Base-by-base conservation (phyloP, 2,113 vertebrate genomes). In the Herpailurus yagouaroundi region DNA sequence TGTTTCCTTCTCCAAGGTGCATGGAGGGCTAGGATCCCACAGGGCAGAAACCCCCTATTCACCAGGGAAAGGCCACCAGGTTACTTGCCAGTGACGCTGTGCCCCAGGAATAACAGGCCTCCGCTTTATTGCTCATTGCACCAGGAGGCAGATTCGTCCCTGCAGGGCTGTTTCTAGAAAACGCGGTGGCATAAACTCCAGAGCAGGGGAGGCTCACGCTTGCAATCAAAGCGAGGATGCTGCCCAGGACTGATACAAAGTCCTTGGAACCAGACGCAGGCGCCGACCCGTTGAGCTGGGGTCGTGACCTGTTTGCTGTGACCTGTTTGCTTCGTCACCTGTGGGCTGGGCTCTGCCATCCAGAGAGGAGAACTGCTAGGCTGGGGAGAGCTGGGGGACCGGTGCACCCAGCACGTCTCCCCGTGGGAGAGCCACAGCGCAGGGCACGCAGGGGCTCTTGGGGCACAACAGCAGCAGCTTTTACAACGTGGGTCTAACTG, bases 221-320 rank as follows among this genome's bases (percentile, higher is more conserved):
- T 80, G 36, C 21, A 25, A 64, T 25, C 15, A 64, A 11, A 52
- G 48, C 14, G 31, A 31, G 52, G 36, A 1, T 1, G 50, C 41
- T 1, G n/a, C 36, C 45, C 6, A 2, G 9, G 0, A 7, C 23
- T 23, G 38, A 25, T 1, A 8, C 19, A 5, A 27, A 15, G 64
- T 64, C 41, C 10, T 73, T 4, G 2, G 81, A 68, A 10, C 50
- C 29, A 0, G 18, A 21, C 11, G 1, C 3, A 4, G 16, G 55
- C 0, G 4, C 23, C 36, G 1, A 1, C 76, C 69, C 0, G 19
- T 7, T 1, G 41, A 55, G 33, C 38, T 48, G 2, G 5, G 8
- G 63, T 29, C 1, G 0, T 0, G 0, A 25, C 36, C 36, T 38
- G 36, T 38, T 38, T 38, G 60, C 33, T 52, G 63, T 13, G 64